Evolutionary conservation across 2,797 vertebrate genomes (phyloP).

Genomic region (Catamblyrhynchus diadema): DNA sequence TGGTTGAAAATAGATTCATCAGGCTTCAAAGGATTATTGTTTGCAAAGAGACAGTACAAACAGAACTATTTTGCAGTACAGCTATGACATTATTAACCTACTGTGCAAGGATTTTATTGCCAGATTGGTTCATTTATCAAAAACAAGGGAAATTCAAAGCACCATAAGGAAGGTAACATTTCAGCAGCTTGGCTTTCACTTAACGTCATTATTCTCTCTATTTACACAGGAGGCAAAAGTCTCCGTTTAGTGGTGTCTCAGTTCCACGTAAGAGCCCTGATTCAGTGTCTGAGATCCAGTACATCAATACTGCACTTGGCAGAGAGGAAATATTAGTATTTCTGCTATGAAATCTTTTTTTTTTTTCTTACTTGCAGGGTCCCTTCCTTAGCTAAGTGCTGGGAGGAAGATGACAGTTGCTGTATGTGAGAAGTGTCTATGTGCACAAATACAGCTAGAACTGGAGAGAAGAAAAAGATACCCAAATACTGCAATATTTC

Average conservation of each 20-base stretch:
- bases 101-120: constrained; percentile 78
- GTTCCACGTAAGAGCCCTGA: constrained; percentile 55
- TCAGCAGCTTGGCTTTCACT: constrained; percentile 75
- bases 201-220: constrained; percentile 77
- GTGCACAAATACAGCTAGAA: background rate
- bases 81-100: constrained; percentile 83
- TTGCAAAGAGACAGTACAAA: constrained; percentile 79
- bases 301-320: constrained; percentile 59
- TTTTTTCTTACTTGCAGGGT: constrained; percentile 16
- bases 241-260: constrained; percentile 66
- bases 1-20: constrained; percentile 79
- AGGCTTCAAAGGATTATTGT: constrained; percentile 80
- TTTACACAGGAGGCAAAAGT: constrained; percentile 76
- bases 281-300: constrained; percentile 53
- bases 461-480: background rate
- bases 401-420: background rate
- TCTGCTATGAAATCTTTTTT: constrained; percentile 34
- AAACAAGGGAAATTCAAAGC: constrained; percentile 79
- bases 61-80: constrained; percentile 79
- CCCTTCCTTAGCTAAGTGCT: background rate
- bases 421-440: background rate
- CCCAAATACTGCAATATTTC: background rate
- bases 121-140: constrained; percentile 82
- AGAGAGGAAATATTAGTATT: constrained; percentile 63
- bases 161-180: constrained; percentile 80